Percentiles rank a stretch among this genome's conserved stretches.
Conservation (phyloP, 2,888 invertebrate species). For the Ferrisia virgata region DNA sequence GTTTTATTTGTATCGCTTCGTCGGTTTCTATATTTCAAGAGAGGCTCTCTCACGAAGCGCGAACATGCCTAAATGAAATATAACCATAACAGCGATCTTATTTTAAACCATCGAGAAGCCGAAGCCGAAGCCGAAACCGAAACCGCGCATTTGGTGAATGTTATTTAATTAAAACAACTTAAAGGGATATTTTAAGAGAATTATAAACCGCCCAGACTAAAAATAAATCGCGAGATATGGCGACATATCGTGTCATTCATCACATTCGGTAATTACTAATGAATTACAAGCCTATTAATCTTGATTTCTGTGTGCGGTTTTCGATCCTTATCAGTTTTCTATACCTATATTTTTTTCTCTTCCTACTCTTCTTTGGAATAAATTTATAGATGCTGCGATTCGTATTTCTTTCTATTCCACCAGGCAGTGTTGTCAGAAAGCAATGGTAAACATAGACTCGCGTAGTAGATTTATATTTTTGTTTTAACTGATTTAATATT, state of each 20-base stretch:
- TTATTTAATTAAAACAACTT: conserved; percentile 4
- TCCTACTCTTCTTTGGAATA: neutral
- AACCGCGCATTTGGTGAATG: neutral
- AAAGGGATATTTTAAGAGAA: neutral
- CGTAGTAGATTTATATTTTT: neutral
- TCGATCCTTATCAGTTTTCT: neutral
- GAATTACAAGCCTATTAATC: conserved; percentile 29
- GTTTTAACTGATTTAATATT: neutral
- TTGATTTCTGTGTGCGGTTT: neutral
- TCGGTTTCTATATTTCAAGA: neutral
- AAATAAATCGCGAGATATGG: conserved; percentile 9
- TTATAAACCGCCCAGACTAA: conserved; percentile 9
- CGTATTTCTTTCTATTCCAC: neutral
- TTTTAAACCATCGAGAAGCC: neutral
- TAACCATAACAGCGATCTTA: neutral
- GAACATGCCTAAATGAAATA: conserved; percentile 6
- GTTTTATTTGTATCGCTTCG: neutral
- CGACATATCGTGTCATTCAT: conserved; percentile 29
- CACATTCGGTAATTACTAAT: conserved; percentile 34
- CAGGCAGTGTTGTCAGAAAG: neutral
- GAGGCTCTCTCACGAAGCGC: neutral
- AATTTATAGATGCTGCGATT: neutral
- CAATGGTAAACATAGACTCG: neutral
- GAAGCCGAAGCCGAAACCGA: too few species aligned
- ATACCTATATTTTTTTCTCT: neutral